A percentile compares a stretch with the other conserved stretches of the same genome.
Evolutionary conservation across 2,113 vertebrate genomes (phyloP).

Genomic region (Dipodomys stephensi): DNA sequence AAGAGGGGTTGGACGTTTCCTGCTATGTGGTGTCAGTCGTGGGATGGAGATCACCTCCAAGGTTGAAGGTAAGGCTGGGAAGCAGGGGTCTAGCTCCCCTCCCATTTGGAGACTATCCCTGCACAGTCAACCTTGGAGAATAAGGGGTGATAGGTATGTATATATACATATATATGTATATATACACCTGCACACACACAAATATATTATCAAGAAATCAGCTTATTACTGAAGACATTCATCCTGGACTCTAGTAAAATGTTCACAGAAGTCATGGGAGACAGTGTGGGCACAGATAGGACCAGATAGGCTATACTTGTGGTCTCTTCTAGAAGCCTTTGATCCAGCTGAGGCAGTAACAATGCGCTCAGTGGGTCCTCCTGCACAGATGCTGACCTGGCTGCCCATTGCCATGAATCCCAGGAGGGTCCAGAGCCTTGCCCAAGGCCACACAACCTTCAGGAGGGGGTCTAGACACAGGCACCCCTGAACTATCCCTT

Average conservation of each 20-base stretch:
- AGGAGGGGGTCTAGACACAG: neutral
- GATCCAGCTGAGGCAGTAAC: neutral
- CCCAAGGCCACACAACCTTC: neutral
- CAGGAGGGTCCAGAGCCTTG: neutral
- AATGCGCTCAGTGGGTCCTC: neutral
- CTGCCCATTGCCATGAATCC: neutral
- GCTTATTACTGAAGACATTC: neutral
- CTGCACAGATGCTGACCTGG: rapidly evolving
- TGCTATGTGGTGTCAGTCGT: neutral
- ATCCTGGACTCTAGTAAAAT: neutral
- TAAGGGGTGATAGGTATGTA: neutral
- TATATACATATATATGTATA: too few relatives aligned
- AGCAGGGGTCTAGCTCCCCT: neutral
- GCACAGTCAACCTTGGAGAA: neutral
- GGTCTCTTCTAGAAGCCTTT: neutral
- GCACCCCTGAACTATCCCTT: neutral
- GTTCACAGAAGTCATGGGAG: neutral
- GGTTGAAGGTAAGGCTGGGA: neutral
- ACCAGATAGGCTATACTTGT: neutral
- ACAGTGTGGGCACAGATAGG: neutral
- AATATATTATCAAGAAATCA: neutral
- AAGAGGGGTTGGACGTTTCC: neutral
- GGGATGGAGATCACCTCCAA: neutral
- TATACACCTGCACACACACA: too few relatives aligned
- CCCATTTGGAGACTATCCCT: neutral